These are phyloP conservation scores for Atta cephalotes DNA, from an alignment of 1,140 invertebrate genomes.

Conservation along the genomic window DNA sequence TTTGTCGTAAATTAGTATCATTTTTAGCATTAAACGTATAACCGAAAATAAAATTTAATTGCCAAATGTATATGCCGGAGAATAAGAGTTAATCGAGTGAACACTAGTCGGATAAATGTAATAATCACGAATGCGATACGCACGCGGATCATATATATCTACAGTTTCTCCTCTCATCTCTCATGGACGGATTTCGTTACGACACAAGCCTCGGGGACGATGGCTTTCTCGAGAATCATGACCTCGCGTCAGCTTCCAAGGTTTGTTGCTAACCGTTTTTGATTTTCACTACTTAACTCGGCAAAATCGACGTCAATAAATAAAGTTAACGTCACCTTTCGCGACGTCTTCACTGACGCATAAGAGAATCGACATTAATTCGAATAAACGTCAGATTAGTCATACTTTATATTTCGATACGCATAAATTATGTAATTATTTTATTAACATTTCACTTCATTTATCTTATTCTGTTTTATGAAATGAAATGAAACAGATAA, in stretches of 20 bases:
- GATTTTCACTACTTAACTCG: slow-evolving; percentile 23
- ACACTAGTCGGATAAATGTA: background rate
- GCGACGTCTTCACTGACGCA: background rate
- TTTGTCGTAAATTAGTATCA: no score
- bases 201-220: slow-evolving; percentile 37
- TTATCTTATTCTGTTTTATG: background rate
- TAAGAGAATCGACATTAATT: background rate
- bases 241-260: slow-evolving; percentile 38
- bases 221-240: slow-evolving; percentile 55
- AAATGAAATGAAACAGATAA: background rate
- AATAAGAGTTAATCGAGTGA: slow-evolving; percentile 11
- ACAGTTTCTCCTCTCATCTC: slow-evolving; percentile 40
- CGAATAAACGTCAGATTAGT: background rate
- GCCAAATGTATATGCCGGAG: background rate
- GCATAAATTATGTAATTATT: background rate
- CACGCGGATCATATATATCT: background rate
- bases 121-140: slow-evolving; percentile 21
- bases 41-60: slow-evolving; percentile 13
- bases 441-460: background rate
- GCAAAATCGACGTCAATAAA: background rate
- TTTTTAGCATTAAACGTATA: background rate
- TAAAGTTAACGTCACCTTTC: background rate
- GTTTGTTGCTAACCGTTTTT: slow-evolving; percentile 13
- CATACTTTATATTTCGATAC: background rate
- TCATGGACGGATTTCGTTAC: slow-evolving; percentile 60